Evolutionary conservation across 2,113 vertebrate species (phyloP).

Genomic region (Nyctibius bracteatus): DNA sequence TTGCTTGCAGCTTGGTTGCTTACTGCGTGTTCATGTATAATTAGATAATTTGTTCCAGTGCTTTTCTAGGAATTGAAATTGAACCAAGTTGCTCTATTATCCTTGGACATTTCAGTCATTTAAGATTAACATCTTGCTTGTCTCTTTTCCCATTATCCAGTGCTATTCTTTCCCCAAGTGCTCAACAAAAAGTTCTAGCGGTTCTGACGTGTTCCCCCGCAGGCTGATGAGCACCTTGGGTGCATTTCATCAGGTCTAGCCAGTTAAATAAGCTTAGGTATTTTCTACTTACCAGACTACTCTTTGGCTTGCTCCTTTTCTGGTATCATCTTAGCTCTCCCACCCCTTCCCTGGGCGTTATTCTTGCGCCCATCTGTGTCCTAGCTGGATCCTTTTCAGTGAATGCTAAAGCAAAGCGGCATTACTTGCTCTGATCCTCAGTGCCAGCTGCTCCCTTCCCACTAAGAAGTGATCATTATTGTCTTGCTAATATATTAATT

Average conservation of each 20-base stretch:
- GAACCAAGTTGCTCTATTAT: not conserved
- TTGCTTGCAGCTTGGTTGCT: not conserved
- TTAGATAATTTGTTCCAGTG: not conserved
- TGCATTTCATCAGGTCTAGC: not conserved
- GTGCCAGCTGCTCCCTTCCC: not conserved
- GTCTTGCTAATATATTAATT: not conserved
- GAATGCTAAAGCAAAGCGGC: not conserved
- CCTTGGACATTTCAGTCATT: not conserved
- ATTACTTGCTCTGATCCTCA: not conserved
- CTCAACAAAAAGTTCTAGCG: not conserved
- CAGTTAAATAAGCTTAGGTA: not conserved
- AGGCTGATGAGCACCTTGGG: not conserved
- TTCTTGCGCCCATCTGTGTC: fast-evolving
- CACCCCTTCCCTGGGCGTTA: not conserved
- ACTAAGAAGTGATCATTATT: not conserved
- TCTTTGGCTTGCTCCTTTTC: not conserved
- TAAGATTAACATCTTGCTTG: not conserved
- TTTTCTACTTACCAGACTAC: not conserved
- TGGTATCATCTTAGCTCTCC: not conserved
- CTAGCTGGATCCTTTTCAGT: not conserved
- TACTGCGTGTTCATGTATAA: not conserved
- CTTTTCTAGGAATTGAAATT: not conserved
- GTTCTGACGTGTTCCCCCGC: not conserved
- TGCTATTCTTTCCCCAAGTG: not conserved
- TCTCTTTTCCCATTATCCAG: not conserved